Conservation (phyloP, 1,140 invertebrate species). For the Drosophila lacertosa region DNA sequence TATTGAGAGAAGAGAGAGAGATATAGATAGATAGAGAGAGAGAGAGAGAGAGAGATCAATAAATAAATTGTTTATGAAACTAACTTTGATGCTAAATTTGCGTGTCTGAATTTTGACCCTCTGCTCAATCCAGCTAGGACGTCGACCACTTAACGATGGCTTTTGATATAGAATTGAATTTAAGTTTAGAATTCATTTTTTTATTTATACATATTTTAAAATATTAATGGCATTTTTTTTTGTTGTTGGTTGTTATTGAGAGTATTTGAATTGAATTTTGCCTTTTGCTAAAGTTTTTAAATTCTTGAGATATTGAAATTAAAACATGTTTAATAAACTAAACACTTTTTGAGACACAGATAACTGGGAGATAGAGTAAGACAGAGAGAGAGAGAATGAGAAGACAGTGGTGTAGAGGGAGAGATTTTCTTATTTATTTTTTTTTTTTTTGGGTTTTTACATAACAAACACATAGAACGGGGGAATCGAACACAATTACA, state of each 20-base stretch:
- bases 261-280: conserved; percentile 17
- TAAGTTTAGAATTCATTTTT: conserved; percentile 49
- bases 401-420: conserved; percentile 60
- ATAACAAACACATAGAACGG: conserved; percentile 75
- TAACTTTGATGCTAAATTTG: conserved; percentile 84
- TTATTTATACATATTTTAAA: conserved; percentile 48
- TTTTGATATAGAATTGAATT: conserved; percentile 72
- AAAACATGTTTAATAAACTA: conserved; percentile 45
- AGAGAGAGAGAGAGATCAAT: conserved; percentile 70
- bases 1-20: conserved; percentile 53
- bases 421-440: no score
- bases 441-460: conserved; percentile 47
- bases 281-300: conserved; percentile 31
- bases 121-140: conserved; percentile 84
- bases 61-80: conserved; percentile 82
- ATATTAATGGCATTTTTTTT: conserved; percentile 28
- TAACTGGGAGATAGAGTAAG: conserved; percentile 28
- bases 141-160: conserved; percentile 84
- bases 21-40: no score
- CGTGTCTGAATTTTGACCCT: conserved; percentile 84
- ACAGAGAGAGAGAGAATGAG: conserved; percentile 37
- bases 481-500: conserved; percentile 64
- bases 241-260: no score
- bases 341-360: conserved; percentile 31
- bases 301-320: conserved; percentile 49